Conservation (phyloP, 2,113 vertebrate species). For the Xyliphius kryptos region DNA sequence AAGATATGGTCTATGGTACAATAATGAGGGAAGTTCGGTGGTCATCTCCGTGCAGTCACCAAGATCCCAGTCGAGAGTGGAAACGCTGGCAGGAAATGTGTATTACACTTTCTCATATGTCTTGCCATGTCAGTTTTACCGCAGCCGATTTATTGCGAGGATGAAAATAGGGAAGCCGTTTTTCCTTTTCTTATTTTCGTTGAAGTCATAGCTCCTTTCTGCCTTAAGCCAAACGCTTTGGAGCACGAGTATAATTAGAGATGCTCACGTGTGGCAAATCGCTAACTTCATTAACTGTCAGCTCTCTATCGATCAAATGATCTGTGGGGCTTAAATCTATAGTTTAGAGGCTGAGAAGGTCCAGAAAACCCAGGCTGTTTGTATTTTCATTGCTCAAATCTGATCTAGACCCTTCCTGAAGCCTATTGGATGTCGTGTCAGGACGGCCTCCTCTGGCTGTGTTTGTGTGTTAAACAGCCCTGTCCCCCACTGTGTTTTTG, state of each 20-base stretch:
- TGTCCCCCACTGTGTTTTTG: conserved; percentile 37
- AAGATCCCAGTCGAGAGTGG: conserved; percentile 14
- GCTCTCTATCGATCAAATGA: conserved; percentile 32
- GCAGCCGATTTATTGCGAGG: conserved; percentile 33
- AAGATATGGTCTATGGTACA: conserved; percentile 8
- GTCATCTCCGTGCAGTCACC: conserved; percentile 27
- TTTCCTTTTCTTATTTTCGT: conserved; percentile 12
- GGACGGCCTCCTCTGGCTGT: conserved; percentile 32
- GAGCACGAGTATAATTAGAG: conserved; percentile 36
- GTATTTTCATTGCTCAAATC: conserved; percentile 18
- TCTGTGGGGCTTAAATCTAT: conserved; percentile 13
- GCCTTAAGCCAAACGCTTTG: conserved; percentile 23
- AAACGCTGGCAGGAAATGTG: conserved; percentile 23
- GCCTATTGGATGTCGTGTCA: conserved; percentile 22
- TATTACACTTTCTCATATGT: conserved; percentile 29
- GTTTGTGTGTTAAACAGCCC: conserved; percentile 32
- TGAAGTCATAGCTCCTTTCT: conserved; percentile 24
- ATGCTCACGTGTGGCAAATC: conserved; percentile 22
- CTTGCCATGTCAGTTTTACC: conserved; percentile 34
- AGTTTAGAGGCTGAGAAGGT: conserved; percentile 22
- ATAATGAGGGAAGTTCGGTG: conserved; percentile 24
- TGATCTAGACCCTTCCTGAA: conserved; percentile 21
- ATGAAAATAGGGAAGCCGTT: conserved; percentile 40
- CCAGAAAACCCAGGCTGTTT: too few relatives aligned
- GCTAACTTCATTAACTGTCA: conserved; percentile 31